Evolutionary conservation across 2,888 invertebrate genomes (phyloP), one percentile per base, ranked within the genome.

Genomic region (Acleris sparsana): DNA sequence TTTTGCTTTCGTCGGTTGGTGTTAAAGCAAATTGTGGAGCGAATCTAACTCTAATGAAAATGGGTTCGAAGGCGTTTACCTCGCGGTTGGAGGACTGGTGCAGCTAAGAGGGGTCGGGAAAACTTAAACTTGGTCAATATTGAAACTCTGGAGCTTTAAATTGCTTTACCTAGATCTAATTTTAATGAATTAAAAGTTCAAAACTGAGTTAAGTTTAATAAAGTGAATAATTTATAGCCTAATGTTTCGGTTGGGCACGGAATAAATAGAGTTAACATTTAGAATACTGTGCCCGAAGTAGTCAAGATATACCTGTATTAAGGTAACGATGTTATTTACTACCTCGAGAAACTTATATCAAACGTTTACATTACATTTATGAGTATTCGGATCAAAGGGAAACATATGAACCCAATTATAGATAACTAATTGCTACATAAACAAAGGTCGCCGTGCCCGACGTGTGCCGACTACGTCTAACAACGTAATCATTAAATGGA

Each of bases 401-500:
- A 46, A 44, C 56, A 51, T 63, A 29, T 39, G 29, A 52, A 58
- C 29, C 33, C 46, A 63, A 58, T 62, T 62, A 56, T 22, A 49
- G 25, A 39, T 63, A 43, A 53, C 58, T 58, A 58, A 58, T 63
- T 46, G 33, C 44, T 17, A 46, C n/a, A 58, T 57, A 52, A 63
- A 62, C 53, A 62, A 56, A 63, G 57, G 44, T 63, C 20, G 29
- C 43, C 44, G 20, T 9, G 18, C 17, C 57, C 43, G 25, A 52
- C 46, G 44, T 51, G 17, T 51, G 17, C 39, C 25, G 18, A 58
- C 39, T 20, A 33, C 53, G 11, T 53, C 18, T 48, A 55, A 60
- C 51, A 55, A 60, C 51, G 58, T 70, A 62, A 71, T 70, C 61
- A 71, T 64, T 67, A 20, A 20, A 61, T 67, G 48, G 70, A 72